Base-by-base conservation (phyloP, 1,140 invertebrate genomes). In the Uloborus diversus region DNA sequence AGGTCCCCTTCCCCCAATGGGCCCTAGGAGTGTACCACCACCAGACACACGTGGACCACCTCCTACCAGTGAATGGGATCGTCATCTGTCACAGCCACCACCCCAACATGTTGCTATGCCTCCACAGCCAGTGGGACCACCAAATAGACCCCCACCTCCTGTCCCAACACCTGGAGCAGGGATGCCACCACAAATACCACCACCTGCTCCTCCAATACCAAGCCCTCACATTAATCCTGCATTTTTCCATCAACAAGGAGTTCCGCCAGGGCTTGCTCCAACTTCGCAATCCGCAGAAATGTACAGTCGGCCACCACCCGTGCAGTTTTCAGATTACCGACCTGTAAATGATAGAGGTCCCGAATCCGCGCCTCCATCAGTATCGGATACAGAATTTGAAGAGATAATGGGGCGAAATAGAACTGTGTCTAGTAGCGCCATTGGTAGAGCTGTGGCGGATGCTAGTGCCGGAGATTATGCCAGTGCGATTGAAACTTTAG, bases 341-440 rank as follows among this genome's bases (percentile, higher is more conserved):
- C 27, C 47, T 20, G 33, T 68, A 20, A 25, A 20, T 42, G 35
- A 65, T 35, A 61, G 57, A 14, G 61, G 61, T 3, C 9, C 28
- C 13, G 65, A 78, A 42, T 17, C 62, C 17, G 23, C 70, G 2
- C 9, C 78, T 33, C 73, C 71, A 4, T 27, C 70, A 7, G 25
- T 82, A 5, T 73, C 62, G 49, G 81, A 82, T 33, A 92, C 93
- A 81, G 98, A 99, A 89, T 99, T 99, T 88, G 97, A 99, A 88
- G 98, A 99, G 87, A 96, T 99, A 47, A 98, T 99, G 94, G 91
- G 93, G 65, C 90, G 98, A 82, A 99, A 99, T 88, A 90, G 97
- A 81, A 99, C 96, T 13, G 97, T 99, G 1, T 98, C 96, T 9
- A 97, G 95, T 81, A 96, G 94, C 42, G 97, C 98, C 2, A 99